These are phyloP conservation scores for Heliconius nattereri DNA, from an alignment of 1,140 invertebrate species.

Conservation along the genomic window DNA sequence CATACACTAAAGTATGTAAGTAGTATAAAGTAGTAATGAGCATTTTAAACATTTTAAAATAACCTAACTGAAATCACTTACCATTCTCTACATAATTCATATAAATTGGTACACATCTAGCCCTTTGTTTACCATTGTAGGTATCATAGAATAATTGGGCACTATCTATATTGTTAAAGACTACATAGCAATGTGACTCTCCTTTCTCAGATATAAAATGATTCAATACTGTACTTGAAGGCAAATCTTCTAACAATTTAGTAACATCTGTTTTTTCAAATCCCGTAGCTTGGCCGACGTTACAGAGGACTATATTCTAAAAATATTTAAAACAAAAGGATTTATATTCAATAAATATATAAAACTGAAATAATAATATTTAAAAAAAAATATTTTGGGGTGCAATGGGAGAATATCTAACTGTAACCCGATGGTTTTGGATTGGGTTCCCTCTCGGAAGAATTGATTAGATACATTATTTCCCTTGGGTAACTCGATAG, in stretches of 20 bases:
- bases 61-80: conserved; percentile 41
- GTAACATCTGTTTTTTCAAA: conserved; percentile 56
- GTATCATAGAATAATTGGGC: conserved; percentile 54
- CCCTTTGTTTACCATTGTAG: conserved; percentile 58
- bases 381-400: too few relatives aligned
- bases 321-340: conserved; percentile 19
- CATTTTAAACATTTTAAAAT: neutral
- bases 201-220: conserved; percentile 70
- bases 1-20: too few relatives aligned
- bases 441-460: too few relatives aligned
- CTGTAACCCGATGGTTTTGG: too few relatives aligned
- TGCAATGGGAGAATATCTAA: too few relatives aligned
- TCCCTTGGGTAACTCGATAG: too few relatives aligned
- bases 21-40: too few relatives aligned
- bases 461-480: too few relatives aligned
- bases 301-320: conserved; percentile 72
- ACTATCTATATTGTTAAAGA: conserved; percentile 52
- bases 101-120: conserved; percentile 52
- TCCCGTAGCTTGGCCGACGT: conserved; percentile 71
- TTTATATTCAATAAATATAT: neutral
- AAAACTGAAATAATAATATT: neutral
- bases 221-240: conserved; percentile 39
- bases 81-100: conserved; percentile 70
- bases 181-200: conserved; percentile 62
- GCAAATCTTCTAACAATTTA: conserved; percentile 42